phyloP scores from a whole-genome alignment of 1,140 invertebrate species.

The Meteorus sp. region DNA sequence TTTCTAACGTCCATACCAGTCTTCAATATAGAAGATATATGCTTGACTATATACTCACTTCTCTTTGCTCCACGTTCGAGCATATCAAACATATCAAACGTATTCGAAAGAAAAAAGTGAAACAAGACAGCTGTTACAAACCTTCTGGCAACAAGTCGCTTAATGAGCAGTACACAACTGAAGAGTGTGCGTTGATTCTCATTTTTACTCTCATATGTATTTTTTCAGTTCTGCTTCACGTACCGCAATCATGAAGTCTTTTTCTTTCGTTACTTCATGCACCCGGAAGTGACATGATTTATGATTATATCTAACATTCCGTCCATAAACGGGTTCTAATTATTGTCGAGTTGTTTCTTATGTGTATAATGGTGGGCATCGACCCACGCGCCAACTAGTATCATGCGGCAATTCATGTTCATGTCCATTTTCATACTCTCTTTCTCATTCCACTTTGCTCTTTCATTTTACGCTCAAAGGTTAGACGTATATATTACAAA shows the following conservation, averaged over 20 bases:
- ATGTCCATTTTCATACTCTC: too few relatives aligned
- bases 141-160: neutral
- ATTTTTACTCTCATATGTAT: neutral
- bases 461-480: neutral
- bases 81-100: neutral
- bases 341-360: neutral
- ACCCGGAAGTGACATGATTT: neutral
- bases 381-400: neutral
- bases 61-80: neutral
- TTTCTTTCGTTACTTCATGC: too few relatives aligned
- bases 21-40: too few relatives aligned
- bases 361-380: too few relatives aligned
- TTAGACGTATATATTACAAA: conserved; percentile 17
- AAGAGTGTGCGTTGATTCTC: too few relatives aligned
- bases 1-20: neutral
- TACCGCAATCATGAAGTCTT: conserved; percentile 7
- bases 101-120: neutral
- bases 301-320: neutral
- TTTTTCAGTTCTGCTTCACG: neutral
- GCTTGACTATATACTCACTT: neutral
- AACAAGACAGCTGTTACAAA: neutral
- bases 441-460: too few relatives aligned
- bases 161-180: neutral
- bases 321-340: conserved; percentile 2
- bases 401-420: too few relatives aligned